Evolutionary conservation across 2,888 invertebrate species (phyloP).

Genomic region (Blera fallax): DNA sequence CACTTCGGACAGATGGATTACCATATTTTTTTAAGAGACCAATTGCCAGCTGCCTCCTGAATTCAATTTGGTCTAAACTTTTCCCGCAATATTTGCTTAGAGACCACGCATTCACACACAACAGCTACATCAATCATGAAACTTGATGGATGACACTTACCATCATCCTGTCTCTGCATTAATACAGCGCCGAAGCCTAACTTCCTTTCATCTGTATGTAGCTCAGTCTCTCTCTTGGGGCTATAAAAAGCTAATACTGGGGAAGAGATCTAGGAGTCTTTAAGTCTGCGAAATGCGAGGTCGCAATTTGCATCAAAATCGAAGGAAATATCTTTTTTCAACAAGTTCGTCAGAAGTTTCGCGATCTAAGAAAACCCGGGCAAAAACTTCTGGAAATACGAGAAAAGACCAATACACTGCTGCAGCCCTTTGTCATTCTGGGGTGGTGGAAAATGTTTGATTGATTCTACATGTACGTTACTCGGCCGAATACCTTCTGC

Average conservation of each 20-base stretch:
- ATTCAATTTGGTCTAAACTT: neutral
- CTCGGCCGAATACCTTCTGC: slow-evolving; percentile 20
- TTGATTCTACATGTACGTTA: neutral
- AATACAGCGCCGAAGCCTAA: too few relatives aligned
- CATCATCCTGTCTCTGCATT: too few relatives aligned
- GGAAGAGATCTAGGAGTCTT: too few relatives aligned
- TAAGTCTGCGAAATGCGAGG: too few relatives aligned
- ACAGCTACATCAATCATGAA: neutral
- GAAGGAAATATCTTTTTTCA: too few relatives aligned
- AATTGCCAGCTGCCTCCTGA: neutral
- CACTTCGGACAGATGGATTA: neutral
- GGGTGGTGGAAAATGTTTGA: neutral
- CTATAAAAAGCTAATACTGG: too few relatives aligned
- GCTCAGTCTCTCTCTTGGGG: too few relatives aligned
- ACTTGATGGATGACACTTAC: neutral
- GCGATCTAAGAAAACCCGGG: too few relatives aligned
- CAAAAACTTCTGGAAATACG: too few relatives aligned
- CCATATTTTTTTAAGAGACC: neutral
- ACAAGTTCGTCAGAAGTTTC: too few relatives aligned
- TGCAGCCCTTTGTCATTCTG: slow-evolving; percentile 12
- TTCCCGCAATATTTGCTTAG: neutral
- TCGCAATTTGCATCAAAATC: too few relatives aligned
- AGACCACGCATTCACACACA: neutral
- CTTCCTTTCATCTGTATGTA: too few relatives aligned
- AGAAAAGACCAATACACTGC: neutral